Evolutionary conservation across 2,797 vertebrate species (phyloP), one percentile per base, ranked within the genome.

Genomic region (Euthynnus affinis): DNA sequence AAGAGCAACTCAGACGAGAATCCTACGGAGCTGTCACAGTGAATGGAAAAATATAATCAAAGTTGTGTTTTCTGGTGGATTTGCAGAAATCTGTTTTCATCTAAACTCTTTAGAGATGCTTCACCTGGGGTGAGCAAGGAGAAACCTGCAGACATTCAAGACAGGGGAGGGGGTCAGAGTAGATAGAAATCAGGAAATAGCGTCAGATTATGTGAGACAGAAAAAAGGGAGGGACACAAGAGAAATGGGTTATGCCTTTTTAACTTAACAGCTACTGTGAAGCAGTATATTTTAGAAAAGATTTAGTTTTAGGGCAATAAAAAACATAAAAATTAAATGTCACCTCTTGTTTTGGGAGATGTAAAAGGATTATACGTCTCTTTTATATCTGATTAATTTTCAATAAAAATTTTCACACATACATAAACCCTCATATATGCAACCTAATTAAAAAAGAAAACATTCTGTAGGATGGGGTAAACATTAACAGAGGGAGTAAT

Each of bases 51-150:
- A 87, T 77, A 69, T 75, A 91, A 93, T 93, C 88, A 94, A 92
- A 93, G 64, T 74, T 76, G 76, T 80, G 79, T 91, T 92, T 86
- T 94, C 85, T 87, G 84, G 75, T 90, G 91, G 91, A 93, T 94
- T 95, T 93, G 66, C 57, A 76, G 80, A 91, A 82, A 86, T 89
- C 76, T 84, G 81, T 93, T 95, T 91, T 93, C 90, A 94, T 93
- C 83, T 94, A 94, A 94, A 66, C 82, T 78, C 67, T 83, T 92
- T 89, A 76, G 81, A 86, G 80, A 87, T 81, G 81, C 81, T 81
- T 75, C 78, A 84, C 60, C 22, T 6, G 9, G 57, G 46, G 44
- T 70, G 29, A 76, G 22, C 18, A 32, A 48, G 56, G 49, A 18
- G 29, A 57, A 62, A 9, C 18, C 53, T 44, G 49, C 48, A 84